Conservation (phyloP, 1,140 invertebrate genomes). For the Octopus bimaculoides region DNA sequence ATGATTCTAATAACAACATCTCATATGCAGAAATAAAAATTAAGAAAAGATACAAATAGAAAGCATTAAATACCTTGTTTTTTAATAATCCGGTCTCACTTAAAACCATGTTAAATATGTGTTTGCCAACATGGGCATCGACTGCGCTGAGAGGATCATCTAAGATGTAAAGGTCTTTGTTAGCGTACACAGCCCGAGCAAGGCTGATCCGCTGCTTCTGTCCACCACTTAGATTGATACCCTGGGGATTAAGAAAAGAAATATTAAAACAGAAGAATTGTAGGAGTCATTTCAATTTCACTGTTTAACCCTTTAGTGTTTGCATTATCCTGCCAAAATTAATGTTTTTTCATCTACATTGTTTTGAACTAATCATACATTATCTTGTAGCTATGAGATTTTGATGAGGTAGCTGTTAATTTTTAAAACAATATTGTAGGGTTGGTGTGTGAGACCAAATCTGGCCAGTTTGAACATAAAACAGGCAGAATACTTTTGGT, state of each 20-base stretch:
- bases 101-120: slow-evolving; percentile 53
- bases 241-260: slow-evolving; percentile 22
- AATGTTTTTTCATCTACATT: no score
- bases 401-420: no score
- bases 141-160: slow-evolving; percentile 64
- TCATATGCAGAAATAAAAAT: neutral
- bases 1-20: neutral
- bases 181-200: slow-evolving; percentile 56
- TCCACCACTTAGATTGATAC: slow-evolving; percentile 55
- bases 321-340: no score
- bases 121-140: slow-evolving; percentile 57
- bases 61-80: slow-evolving; percentile 57
- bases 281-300: no score
- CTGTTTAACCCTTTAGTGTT: no score
- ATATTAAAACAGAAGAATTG: neutral
- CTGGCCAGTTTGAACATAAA: no score
- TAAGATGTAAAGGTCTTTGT: slow-evolving; percentile 69
- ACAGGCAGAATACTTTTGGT: no score
- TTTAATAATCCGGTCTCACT: slow-evolving; percentile 62
- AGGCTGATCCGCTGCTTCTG: slow-evolving; percentile 58
- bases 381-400: no score
- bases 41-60: neutral
- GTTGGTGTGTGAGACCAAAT: no score
- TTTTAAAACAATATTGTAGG: no score
- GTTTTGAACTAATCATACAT: no score